Evolutionary conservation across 2,888 invertebrate species (phyloP), one percentile per base, ranked within the genome.

Genomic region (Loripinus fragilis): DNA sequence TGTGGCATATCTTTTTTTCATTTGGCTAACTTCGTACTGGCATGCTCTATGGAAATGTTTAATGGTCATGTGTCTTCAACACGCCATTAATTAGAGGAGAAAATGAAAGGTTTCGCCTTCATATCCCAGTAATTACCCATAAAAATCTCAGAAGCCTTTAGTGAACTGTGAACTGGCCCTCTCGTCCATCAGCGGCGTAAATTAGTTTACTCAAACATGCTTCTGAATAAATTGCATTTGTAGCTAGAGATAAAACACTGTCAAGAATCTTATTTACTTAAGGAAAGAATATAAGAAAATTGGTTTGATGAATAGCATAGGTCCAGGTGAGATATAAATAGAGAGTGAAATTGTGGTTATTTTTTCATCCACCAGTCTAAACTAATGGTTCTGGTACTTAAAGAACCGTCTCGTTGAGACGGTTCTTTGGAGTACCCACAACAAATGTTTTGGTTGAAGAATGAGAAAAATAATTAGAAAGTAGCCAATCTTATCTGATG

Each of bases 1-100:
- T n/a, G 60, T 60, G 60, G 60, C 60, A 33, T 2, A 20, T 60
- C 60, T 60, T 5, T 7, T 60, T n/a, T n/a, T 33, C 33, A 60
- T 60, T 30, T 30, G 33, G 60, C 60, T 60, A 30, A 60, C 33
- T 33, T 33, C 33, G 30, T 60, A 33, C 60, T 60, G 8, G 33
- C 23, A 60, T 60, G 60, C 60, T 60, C 60, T 60, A 60, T 60
- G 60, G 60, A 60, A 60, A 60, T 23, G 17, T 60, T 60, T 60
- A 60, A 60, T 60, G 60, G 33, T 33, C 60, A 60, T 60, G 60
- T 33, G 60, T 60, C 60, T 60, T 60, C 60, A 60, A 60, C 60
- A 60, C 60, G 33, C 60, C 60, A 60, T 60, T 60, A 60, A 60
- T 60, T 60, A 60, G 60, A 17, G 33, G 60, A 33, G 60, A 60